Evolutionary conservation across 2,113 vertebrate species (phyloP).

Genomic region (Heterochromis multidens): DNA sequence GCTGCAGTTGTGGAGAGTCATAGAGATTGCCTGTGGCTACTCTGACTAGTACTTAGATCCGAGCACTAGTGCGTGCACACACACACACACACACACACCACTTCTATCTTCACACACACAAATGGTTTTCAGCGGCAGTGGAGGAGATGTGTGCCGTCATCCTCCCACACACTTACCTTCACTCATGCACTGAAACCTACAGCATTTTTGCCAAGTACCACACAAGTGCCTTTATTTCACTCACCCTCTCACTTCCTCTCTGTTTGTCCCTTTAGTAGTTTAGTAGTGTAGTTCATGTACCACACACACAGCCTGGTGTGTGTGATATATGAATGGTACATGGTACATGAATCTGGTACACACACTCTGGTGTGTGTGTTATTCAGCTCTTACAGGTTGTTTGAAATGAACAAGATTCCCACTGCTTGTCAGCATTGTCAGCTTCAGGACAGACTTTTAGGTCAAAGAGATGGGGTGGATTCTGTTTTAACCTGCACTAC

Average conservation of each 20-base stretch:
- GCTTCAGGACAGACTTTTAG: neutral
- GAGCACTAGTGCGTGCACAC: neutral
- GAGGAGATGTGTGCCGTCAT: conserved; percentile 43
- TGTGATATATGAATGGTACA: too few species aligned
- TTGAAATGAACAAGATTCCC: neutral
- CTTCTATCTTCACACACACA: conserved; percentile 11
- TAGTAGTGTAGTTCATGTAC: neutral
- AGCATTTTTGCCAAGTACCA: conserved; percentile 41
- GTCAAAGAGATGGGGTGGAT: neutral
- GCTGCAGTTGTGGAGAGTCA: conserved; percentile 3
- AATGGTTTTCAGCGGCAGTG: conserved; percentile 14
- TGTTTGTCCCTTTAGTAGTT: neutral
- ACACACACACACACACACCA: neutral
- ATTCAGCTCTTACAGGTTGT: neutral
- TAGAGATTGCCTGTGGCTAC: neutral
- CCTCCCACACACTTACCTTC: conserved; percentile 60
- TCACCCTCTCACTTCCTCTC: conserved; percentile 35
- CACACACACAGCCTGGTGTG: neutral
- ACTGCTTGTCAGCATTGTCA: neutral
- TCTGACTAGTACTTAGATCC: conserved; percentile 28
- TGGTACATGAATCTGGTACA: too few species aligned
- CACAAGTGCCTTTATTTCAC: conserved; percentile 33
- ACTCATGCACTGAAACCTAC: conserved; percentile 46
- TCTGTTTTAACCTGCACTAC: neutral
- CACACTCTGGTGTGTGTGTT: neutral